Percentiles rank a stretch among this genome's conserved stretches.
Evolutionary conservation across 1,140 invertebrate species (phyloP).

Genomic region (Drosophila sturtevanti): DNA sequence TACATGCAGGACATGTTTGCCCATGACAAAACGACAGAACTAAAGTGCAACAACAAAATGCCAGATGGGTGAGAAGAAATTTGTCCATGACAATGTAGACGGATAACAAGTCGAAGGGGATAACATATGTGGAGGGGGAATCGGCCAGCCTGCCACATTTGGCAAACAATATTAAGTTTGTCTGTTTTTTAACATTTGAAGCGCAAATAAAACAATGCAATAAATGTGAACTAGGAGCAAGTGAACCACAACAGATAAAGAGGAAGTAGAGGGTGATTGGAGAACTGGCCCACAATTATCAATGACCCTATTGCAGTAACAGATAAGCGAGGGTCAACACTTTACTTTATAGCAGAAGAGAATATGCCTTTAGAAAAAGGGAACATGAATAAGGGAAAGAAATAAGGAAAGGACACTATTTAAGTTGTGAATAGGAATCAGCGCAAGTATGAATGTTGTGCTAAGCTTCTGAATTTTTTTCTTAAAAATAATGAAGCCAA

Average conservation of each 20-base stretch:
- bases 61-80: background rate
- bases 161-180: constrained; percentile 61
- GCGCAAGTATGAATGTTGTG: too few relatives aligned
- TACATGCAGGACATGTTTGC: constrained; percentile 39
- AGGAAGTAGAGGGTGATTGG: background rate
- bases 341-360: background rate
- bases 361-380: too few relatives aligned
- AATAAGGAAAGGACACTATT: too few relatives aligned
- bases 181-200: constrained; percentile 59
- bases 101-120: background rate
- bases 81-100: background rate
- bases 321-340: constrained; percentile 16
- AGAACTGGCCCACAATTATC: constrained; percentile 21
- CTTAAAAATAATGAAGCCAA: too few relatives aligned
- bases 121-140: background rate
- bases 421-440: too few relatives aligned
- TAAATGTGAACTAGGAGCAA: constrained; percentile 1
- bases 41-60: constrained; percentile 42
- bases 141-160: constrained; percentile 40
- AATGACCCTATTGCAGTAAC: constrained; percentile 3
- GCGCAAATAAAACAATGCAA: constrained; percentile 49
- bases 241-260: constrained; percentile 4
- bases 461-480: too few relatives aligned
- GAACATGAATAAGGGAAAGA: too few relatives aligned
- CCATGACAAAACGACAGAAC: constrained; percentile 3